Conservation (phyloP, 2,113 vertebrate genomes). For the Speoplatyrhinus poulsoni region DNA sequence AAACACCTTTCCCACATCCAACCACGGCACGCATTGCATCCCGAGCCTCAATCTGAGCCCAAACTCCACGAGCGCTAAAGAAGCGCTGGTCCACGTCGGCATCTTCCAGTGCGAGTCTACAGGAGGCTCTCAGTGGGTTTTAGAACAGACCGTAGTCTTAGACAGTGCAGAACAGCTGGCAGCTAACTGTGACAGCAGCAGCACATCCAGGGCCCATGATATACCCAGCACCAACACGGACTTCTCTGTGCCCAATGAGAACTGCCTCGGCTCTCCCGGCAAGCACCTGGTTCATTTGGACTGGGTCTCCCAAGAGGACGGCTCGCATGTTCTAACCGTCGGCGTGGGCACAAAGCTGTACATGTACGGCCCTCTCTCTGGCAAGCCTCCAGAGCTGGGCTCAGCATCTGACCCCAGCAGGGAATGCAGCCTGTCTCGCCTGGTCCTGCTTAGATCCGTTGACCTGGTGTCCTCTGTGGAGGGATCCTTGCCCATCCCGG, state of each 20-base stretch:
- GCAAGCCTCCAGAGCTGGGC: conserved; percentile 86
- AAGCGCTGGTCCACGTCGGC: conserved; percentile 82
- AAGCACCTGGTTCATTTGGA: conserved; percentile 90
- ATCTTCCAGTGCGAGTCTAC: conserved; percentile 98
- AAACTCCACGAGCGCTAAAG: conserved; percentile 53
- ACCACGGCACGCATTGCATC: conserved; percentile 25
- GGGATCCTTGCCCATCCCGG: conserved; percentile 88
- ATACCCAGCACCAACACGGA: conserved; percentile 52
- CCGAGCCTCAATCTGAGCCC: conserved; percentile 30
- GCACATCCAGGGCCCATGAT: conserved; percentile 68
- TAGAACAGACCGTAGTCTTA: conserved; percentile 91
- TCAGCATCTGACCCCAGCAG: conserved; percentile 75
- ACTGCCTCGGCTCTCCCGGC: conserved; percentile 54
- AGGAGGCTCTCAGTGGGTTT: conserved; percentile 92
- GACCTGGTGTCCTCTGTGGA: conserved; percentile 93
- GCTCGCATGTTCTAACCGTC: conserved; percentile 93
- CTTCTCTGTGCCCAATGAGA: conserved; percentile 61
- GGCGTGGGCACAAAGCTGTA: conserved; percentile 92
- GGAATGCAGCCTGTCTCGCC: conserved; percentile 75
- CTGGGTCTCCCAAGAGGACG: conserved; percentile 98
- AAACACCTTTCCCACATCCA: conserved; percentile 30
- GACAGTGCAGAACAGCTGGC: conserved; percentile 71
- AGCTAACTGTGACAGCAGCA: conserved; percentile 47
- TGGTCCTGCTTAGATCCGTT: conserved; percentile 87
- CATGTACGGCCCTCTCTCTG: conserved; percentile 90